A percentile compares a stretch with the other conserved stretches of the same genome.
These are phyloP conservation scores for Sorex maritimensis DNA, from an alignment of 2,797 vertebrate species.

Conservation along the genomic window DNA sequence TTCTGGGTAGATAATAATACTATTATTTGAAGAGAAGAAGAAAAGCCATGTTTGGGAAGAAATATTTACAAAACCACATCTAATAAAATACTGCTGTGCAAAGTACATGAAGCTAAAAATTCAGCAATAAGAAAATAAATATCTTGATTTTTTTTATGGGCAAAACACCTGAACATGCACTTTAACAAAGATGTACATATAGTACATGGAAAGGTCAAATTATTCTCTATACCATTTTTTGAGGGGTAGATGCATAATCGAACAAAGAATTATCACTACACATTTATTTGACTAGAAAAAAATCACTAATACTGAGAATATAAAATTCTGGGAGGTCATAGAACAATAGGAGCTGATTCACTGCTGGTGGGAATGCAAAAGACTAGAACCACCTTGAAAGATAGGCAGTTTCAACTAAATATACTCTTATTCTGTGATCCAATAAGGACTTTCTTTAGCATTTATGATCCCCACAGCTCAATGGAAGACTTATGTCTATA, in stretches of 20 bases:
- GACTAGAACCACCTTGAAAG: neutral
- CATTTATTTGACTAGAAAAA: neutral
- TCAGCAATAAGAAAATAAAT: constrained; percentile 40
- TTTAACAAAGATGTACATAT: constrained; percentile 12
- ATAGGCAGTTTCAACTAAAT: neutral
- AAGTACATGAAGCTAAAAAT: neutral
- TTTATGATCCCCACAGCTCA: constrained; percentile 1
- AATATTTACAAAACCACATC: constrained; percentile 32
- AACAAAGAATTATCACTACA: neutral
- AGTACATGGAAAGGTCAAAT: neutral
- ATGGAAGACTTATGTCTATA: neutral
- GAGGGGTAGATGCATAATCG: neutral
- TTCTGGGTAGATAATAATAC: neutral
- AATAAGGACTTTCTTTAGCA: neutral
- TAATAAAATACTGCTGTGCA: neutral
- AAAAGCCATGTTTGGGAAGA: neutral
- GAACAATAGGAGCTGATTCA: neutral
- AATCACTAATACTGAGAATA: neutral
- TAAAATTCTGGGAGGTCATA: neutral
- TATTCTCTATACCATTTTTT: neutral
- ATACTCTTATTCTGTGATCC: neutral
- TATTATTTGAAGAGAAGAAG: constrained; percentile 16
- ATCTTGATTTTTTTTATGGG: neutral
- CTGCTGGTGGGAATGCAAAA: neutral
- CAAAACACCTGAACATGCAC: neutral